Conservation (phyloP, 1,140 invertebrate genomes). For the Temnothorax nylanderi region DNA sequence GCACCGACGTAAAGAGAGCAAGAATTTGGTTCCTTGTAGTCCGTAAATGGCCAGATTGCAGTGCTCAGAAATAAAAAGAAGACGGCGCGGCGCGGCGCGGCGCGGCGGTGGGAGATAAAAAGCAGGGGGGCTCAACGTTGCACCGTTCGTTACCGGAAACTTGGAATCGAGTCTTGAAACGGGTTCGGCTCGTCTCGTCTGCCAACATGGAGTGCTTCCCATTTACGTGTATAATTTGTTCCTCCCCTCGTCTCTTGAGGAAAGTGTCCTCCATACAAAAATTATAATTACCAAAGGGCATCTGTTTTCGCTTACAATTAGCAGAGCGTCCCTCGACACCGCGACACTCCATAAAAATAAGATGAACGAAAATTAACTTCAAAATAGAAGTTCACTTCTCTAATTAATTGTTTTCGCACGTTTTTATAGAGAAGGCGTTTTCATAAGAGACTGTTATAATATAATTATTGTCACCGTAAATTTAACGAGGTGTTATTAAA, state of each 20-base stretch:
- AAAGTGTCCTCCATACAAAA: constrained; percentile 17
- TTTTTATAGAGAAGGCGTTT: neutral
- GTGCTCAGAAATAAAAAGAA: constrained; percentile 38
- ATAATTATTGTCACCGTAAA: constrained; percentile 15
- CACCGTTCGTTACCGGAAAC: constrained; percentile 44
- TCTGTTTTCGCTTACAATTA: constrained; percentile 4
- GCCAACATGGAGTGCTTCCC: constrained; percentile 39
- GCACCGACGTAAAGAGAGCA: neutral
- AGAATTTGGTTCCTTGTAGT: constrained; percentile 37
- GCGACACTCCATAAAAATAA: constrained; percentile 12
- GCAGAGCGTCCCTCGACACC: neutral
- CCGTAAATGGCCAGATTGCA: constrained; percentile 61
- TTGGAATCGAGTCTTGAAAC: constrained; percentile 57
- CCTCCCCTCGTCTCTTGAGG: neutral
- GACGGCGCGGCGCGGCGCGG: too few relatives aligned
- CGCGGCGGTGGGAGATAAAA: neutral
- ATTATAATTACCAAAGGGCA: constrained; percentile 51
- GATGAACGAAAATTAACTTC: constrained; percentile 28
- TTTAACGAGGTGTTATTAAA: neutral
- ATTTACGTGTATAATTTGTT: constrained; percentile 58
- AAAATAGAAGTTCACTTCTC: neutral
- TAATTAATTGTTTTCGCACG: constrained; percentile 30
- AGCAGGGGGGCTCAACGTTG: constrained; percentile 41
- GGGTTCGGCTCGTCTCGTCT: constrained; percentile 39
- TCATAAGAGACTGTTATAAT: neutral